Conservation (phyloP, 2,888 invertebrate species). For the Cantharis nigra region DNA sequence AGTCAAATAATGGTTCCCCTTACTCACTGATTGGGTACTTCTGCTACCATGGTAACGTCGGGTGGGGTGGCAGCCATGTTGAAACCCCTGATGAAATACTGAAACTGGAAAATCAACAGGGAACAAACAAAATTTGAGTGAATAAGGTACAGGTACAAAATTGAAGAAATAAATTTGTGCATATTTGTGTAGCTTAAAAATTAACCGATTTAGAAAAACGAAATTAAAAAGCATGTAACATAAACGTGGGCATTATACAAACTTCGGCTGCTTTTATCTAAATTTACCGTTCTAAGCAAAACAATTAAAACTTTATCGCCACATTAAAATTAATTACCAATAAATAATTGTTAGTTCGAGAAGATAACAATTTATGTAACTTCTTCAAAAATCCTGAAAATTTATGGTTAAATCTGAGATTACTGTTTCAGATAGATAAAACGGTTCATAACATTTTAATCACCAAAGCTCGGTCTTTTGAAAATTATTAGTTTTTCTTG, state of each 20-base stretch:
- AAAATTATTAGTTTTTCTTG: not conserved
- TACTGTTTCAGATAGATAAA: not conserved
- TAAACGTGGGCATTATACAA: not conserved
- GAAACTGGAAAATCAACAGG: constrained; percentile 10
- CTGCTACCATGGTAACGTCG: constrained; percentile 51
- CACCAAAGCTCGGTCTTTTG: not conserved
- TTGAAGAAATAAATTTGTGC: not conserved
- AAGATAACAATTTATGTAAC: not conserved
- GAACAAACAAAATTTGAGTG: not conserved
- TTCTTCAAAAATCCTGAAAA: not conserved
- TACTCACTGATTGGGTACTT: constrained; percentile 48
- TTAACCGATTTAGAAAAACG: not conserved
- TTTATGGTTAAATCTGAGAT: not conserved
- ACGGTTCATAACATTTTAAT: not conserved
- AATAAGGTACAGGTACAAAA: not conserved
- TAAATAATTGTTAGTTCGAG: not conserved
- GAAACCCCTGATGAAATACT: constrained; percentile 34
- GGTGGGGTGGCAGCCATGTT: constrained; percentile 56
- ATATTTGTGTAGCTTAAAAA: not conserved
- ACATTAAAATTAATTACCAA: not conserved
- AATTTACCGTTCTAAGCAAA: not conserved
- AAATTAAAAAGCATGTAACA: not conserved
- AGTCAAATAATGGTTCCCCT: constrained; percentile 43
- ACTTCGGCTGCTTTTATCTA: not conserved
- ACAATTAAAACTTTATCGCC: not conserved